Base-by-base conservation (phyloP, 2,888 invertebrate species). In the Tanaodytes sp. region DNA sequence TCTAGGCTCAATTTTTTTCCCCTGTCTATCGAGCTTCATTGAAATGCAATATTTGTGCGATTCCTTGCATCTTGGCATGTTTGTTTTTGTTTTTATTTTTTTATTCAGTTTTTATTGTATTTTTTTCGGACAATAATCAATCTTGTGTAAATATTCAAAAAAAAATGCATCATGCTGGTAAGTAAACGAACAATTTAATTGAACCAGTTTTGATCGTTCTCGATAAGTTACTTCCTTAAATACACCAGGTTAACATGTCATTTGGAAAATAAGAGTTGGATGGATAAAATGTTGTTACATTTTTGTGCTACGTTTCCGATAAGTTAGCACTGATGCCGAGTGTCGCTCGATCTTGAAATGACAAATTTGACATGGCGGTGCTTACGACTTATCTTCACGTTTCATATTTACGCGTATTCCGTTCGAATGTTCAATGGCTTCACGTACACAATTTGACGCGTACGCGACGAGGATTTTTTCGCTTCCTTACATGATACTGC, bases 401-500 rank as follows among this genome's bases (percentile, higher is more conserved):
- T 65, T 54, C 57, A 57, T 9, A 11, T 5, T 39, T n/a, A n/a
- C 6, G 39, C 57, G 23, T 63, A 49, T 71, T 64, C 42, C 52
- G 48, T 54, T 30, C 3, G 33, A 11, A 20, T 36, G 64, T 49
- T 67, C 72, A 72, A 46, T 42, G 36, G 61, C 65, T 40, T 33
- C 48, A 27, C 19, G n/a, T n/a, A n/a, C n/a, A n/a, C n/a, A n/a
- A n/a, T n/a, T n/a, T n/a, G n/a, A n/a, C n/a, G n/a, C n/a, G n/a
- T n/a, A n/a, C n/a, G n/a, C n/a, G n/a, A n/a, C 43, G 33, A 66
- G 2, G 40, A 15, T 49, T 46, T 18, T 20, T 19, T 33, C 15
- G 27, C 30, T 43, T 58, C 55, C 87, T 90, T 91, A 91, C 90
- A 91, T 90, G 85, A 92, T 89, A 86, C 88, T 88, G 89, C 96